Evolutionary conservation across 1,140 invertebrate genomes (phyloP).

Genomic region (Dreissena rostriformis): DNA sequence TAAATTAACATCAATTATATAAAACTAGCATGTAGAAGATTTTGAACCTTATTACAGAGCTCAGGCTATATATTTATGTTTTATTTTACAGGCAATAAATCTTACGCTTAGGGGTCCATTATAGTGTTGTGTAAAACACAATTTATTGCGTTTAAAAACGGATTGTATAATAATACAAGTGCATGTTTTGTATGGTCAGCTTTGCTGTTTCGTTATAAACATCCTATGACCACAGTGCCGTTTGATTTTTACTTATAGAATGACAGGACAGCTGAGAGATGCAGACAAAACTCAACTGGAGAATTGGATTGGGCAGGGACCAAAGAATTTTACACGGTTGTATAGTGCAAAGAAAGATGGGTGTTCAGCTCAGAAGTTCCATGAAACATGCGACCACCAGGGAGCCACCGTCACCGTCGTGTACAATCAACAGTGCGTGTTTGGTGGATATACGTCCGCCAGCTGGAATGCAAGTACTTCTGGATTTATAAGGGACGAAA

Average conservation of each 20-base stretch:
- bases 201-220: too few species aligned
- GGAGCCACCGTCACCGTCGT: conserved; percentile 56
- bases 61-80: too few species aligned
- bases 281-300: conserved; percentile 12
- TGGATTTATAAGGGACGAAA: conserved; percentile 30
- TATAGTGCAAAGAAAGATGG: conserved; percentile 45
- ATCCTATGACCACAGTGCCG: too few species aligned
- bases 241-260: background rate
- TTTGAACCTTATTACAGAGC: too few species aligned
- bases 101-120: too few species aligned
- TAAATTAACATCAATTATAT: too few species aligned
- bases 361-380: conserved; percentile 35
- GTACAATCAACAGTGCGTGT: conserved; percentile 47
- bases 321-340: conserved; percentile 36
- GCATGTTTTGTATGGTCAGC: too few species aligned
- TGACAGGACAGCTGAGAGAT: background rate
- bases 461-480: conserved; percentile 41
- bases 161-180: too few species aligned
- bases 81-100: too few species aligned
- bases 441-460: conserved; percentile 48
- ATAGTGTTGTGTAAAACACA: too few species aligned
- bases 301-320: conserved; percentile 12
- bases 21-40: too few species aligned
- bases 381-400: conserved; percentile 48
- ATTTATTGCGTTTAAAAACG: too few species aligned